Percentiles rank a stretch among this genome's conserved stretches.
phyloP scores from a whole-genome alignment of 2,113 vertebrate species.

The Nothocercus julius region DNA sequence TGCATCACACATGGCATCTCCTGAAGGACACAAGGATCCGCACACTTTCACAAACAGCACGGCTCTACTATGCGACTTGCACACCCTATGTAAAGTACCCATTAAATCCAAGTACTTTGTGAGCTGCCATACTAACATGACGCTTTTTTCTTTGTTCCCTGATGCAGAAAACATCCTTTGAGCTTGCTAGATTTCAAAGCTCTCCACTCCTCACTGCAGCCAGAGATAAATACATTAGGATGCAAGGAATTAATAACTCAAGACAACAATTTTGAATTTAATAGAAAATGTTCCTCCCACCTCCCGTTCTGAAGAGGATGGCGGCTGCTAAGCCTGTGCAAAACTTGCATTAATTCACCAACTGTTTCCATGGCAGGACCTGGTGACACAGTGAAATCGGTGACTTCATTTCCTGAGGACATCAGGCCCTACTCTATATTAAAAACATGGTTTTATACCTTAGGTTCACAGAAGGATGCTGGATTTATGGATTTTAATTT shows the following conservation, averaged over 20 bases:
- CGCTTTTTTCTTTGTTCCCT: neutral
- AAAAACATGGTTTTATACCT: slow-evolving; percentile 48
- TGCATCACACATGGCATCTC: rapidly evolving
- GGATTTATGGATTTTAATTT: neutral
- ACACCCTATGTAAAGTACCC: neutral
- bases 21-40: neutral
- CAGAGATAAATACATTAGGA: slow-evolving; percentile 67
- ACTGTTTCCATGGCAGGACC: slow-evolving; percentile 69
- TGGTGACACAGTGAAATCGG: slow-evolving; percentile 49
- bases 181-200: slow-evolving; percentile 58
- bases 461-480: neutral
- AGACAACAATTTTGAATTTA: slow-evolving; percentile 67
- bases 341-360: slow-evolving; percentile 70
- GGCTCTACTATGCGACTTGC: neutral
- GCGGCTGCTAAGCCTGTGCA: slow-evolving; percentile 59
- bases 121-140: neutral
- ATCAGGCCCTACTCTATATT: slow-evolving; percentile 49
- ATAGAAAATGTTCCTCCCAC: slow-evolving; percentile 66
- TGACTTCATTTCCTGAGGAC: slow-evolving; percentile 71
- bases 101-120: neutral
- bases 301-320: slow-evolving; percentile 51
- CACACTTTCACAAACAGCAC: neutral
- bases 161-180: neutral
- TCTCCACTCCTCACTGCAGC: slow-evolving; percentile 16
- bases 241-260: slow-evolving; percentile 63